Evolutionary conservation across 2,113 vertebrate genomes (phyloP).

Genomic region (Mobula birostris): DNA sequence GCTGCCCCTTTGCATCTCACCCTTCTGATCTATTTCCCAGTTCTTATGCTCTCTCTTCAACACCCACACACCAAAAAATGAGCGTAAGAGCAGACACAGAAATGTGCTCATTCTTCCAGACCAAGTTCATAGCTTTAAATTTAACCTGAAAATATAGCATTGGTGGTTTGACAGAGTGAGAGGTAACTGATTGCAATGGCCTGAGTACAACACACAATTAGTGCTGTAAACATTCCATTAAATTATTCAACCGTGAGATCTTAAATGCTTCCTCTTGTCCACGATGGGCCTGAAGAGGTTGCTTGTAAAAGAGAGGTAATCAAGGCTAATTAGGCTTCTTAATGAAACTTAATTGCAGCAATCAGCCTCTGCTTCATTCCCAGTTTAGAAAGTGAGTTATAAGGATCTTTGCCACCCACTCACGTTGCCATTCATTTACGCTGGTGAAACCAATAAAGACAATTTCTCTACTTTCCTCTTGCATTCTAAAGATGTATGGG

Average conservation of each 20-base stretch:
- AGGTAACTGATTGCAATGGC: not conserved
- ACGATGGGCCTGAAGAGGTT: constrained; percentile 25
- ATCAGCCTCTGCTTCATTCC: not conserved
- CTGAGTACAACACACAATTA: not conserved
- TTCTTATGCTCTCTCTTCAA: too few species aligned
- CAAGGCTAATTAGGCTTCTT: constrained; percentile 11
- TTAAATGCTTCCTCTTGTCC: constrained; percentile 23
- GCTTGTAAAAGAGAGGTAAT: constrained; percentile 30
- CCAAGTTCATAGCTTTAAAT: not conserved
- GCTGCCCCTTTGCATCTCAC: not conserved
- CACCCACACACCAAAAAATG: not conserved
- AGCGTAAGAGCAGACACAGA: not conserved
- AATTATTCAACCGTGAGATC: constrained; percentile 8
- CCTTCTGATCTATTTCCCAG: too few species aligned
- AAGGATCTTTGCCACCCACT: not conserved
- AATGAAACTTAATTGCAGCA: constrained; percentile 3
- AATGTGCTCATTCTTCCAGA: not conserved
- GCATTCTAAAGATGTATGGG: too few species aligned
- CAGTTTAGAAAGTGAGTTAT: not conserved
- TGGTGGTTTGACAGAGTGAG: not conserved
- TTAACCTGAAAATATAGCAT: not conserved
- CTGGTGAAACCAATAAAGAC: not conserved
- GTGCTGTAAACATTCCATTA: constrained; percentile 18
- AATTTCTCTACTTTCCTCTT: not conserved
- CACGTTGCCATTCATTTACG: not conserved